Conservation (phyloP, 2,113 vertebrate species). For the Psilopogon haemacephalus region DNA sequence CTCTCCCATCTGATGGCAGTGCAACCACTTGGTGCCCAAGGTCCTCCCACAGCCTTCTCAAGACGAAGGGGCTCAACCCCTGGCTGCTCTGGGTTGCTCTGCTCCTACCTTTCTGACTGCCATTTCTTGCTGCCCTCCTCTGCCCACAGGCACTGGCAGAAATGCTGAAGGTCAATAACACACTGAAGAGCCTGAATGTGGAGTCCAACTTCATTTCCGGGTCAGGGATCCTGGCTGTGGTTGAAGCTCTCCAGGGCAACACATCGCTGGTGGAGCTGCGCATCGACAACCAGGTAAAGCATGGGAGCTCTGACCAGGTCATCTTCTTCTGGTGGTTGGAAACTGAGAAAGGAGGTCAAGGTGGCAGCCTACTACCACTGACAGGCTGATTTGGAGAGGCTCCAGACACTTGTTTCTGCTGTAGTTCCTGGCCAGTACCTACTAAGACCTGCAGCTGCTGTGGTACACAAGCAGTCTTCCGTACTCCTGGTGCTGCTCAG, state of each 20-base stretch:
- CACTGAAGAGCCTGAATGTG: slow-evolving; percentile 90
- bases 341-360: fast-evolving
- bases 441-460: neutral
- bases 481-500: neutral
- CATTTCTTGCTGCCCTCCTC: neutral
- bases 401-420: neutral
- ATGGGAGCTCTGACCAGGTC: neutral
- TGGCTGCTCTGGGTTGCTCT: neutral
- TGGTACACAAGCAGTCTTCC: neutral
- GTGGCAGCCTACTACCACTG: neutral
- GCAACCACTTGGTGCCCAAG: fast-evolving
- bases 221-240: slow-evolving; percentile 84
- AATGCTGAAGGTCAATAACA: slow-evolving; percentile 91
- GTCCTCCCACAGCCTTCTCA: neutral
- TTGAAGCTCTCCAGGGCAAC: slow-evolving; percentile 87
- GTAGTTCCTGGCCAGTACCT: neutral
- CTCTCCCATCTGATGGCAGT: neutral
- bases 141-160: slow-evolving; percentile 89
- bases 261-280: slow-evolving; percentile 90
- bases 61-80: neutral
- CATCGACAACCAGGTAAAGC: slow-evolving; percentile 94
- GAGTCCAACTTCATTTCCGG: slow-evolving; percentile 99
- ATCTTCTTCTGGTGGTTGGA: fast-evolving
- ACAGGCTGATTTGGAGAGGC: neutral
- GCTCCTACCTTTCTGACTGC: neutral